Evolutionary conservation across 2,888 invertebrate species (phyloP).

Genomic region (Branchipolynoe longqiensis): DNA sequence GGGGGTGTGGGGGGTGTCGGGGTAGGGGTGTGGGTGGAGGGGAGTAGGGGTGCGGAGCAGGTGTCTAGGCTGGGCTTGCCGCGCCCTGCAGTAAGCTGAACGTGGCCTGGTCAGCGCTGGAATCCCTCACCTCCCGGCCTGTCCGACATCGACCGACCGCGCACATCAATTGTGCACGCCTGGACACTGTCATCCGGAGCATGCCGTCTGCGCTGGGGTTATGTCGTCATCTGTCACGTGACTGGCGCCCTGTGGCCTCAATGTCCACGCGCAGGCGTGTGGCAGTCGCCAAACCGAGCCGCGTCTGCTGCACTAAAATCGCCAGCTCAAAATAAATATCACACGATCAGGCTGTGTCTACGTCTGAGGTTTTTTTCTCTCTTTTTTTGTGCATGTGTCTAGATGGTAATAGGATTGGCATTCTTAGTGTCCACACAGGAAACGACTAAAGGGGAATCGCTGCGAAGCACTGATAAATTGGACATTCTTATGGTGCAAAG

Average conservation of each 20-base stretch:
- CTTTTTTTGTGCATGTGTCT: too few species aligned
- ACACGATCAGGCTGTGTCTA: too few species aligned
- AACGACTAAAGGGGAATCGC: too few species aligned
- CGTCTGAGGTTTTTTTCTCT: too few species aligned
- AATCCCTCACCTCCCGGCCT: conserved; percentile 42
- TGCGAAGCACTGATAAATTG: too few species aligned
- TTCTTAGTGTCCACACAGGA: too few species aligned
- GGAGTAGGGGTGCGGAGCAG: too few species aligned
- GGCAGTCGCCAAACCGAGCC: neutral
- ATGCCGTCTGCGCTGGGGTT: conserved; percentile 28
- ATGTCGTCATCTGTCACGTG: conserved; percentile 57
- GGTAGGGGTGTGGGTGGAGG: neutral
- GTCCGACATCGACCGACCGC: conserved; percentile 42
- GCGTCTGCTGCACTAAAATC: too few species aligned
- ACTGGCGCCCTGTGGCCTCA: conserved; percentile 41
- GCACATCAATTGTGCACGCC: conserved; percentile 54
- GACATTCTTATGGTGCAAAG: too few species aligned
- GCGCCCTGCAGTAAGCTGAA: conserved; percentile 33
- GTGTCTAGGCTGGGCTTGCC: neutral
- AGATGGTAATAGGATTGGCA: too few species aligned
- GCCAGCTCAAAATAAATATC: too few species aligned
- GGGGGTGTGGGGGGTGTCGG: neutral
- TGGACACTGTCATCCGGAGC: conserved; percentile 54
- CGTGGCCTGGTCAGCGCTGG: conserved; percentile 35
- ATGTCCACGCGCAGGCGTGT: conserved; percentile 15